phyloP scores from a whole-genome alignment of 2,113 vertebrate genomes.

The Origma solitaria region DNA sequence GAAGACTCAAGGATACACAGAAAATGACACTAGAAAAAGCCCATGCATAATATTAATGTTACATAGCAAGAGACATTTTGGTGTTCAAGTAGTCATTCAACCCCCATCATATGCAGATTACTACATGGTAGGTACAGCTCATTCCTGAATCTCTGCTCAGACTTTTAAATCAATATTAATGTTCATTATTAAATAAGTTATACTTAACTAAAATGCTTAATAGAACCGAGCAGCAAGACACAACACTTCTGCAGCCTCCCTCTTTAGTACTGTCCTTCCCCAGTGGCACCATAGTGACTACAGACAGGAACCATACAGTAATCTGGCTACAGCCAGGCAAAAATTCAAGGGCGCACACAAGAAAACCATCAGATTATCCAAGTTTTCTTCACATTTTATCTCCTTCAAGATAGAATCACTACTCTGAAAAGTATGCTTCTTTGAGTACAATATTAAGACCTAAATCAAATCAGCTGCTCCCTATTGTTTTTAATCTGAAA shows the following conservation, averaged over 20 bases:
- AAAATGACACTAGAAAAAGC: conserved; percentile 29
- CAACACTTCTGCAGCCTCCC: neutral
- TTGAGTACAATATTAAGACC: neutral
- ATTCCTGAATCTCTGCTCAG: conserved; percentile 38
- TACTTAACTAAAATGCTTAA: neutral
- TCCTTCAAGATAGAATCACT: neutral
- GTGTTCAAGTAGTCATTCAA: conserved; percentile 33
- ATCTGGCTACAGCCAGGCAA: neutral
- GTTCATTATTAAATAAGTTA: neutral
- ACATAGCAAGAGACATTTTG: conserved; percentile 37
- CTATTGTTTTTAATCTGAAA: conserved; percentile 20
- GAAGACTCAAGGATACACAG: conserved; percentile 47
- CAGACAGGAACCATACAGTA: neutral
- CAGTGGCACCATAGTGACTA: conserved; percentile 8
- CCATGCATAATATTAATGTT: conserved; percentile 53
- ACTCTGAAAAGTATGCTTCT: conserved; percentile 20
- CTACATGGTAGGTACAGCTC: conserved; percentile 65
- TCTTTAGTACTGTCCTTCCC: neutral
- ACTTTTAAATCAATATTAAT: neutral
- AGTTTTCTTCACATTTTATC: conserved; percentile 28
- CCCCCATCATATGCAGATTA: conserved; percentile 68
- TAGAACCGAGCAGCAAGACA: conserved; percentile 26
- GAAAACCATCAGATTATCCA: conserved; percentile 24
- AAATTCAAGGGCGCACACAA: conserved; percentile 13
- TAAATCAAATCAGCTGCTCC: conserved; percentile 37